Base-by-base conservation (phyloP, 2,113 vertebrate genomes). In the Leucosticte australis region DNA sequence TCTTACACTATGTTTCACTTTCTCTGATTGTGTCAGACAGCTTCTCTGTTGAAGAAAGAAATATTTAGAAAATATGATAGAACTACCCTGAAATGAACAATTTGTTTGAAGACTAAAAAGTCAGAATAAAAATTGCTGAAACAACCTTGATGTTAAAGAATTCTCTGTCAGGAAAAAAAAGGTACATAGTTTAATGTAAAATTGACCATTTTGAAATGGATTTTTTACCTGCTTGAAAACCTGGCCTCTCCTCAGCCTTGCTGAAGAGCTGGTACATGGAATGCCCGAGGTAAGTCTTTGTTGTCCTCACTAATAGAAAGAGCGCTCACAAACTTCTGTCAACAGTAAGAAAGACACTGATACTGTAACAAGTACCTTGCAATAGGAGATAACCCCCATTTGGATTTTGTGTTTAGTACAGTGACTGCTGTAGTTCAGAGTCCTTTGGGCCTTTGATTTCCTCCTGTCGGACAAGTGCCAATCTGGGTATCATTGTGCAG, bases 401-500 rank as follows among this genome's bases (percentile, higher is more conserved):
- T 87, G 70, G 71, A 50, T 89, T 81, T 83, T 77, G 39, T 77
- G 19, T 95, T 87, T 27, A 46, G 39, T 69, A 42, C 46, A 87
- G 80, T 53, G 50, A 24, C 47, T 55, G 65, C 33, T 57, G 62
- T 69, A 84, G 37, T 86, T 95, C 37, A 17, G 47, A 71, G 69
- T 59, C 76, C 41, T 94, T 91, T 62, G 49, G 79, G 57, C 55
- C 79, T 91, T 78, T 86, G 33, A 39, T 89, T 97, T 83, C 79
- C 42, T 87, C 76, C 68, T 74, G 78, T 33, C 70, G 83, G 87
- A 83, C 15, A 57, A 87, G 21, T 91, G 75, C 84, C 67, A 77
- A 52, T 81, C 50, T 60, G 71, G 60, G 68, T 91, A 87, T 95
- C 46, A 1, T 5, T 77, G 71, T 74, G 23, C 44, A 37, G 30